phyloP scores from a whole-genome alignment of 2,113 vertebrate genomes.

The Neolamprologus devosi region DNA sequence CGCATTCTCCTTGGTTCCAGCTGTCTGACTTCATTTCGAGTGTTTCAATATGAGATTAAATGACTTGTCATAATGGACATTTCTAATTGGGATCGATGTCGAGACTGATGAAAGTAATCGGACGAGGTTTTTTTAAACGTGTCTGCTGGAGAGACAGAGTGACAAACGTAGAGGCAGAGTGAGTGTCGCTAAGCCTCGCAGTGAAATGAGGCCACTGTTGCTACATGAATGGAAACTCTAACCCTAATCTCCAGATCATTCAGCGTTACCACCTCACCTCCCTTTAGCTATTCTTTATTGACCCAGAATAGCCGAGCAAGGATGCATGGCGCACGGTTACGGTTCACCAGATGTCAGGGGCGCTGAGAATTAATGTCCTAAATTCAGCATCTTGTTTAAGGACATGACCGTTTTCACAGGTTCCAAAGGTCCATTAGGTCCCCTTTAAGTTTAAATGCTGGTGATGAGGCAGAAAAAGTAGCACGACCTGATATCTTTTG shows the following conservation, averaged over 20 bases:
- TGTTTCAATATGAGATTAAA: not conserved
- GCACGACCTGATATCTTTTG: not conserved
- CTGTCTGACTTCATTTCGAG: not conserved
- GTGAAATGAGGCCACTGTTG: slow-evolving; percentile 41
- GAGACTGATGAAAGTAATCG: not conserved
- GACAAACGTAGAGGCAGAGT: not conserved
- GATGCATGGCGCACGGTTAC: not conserved
- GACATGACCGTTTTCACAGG: not conserved
- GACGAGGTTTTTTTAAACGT: not conserved
- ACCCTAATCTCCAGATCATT: slow-evolving; percentile 52
- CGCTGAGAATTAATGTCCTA: not conserved
- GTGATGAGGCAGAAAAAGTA: not conserved
- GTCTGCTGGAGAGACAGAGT: not conserved
- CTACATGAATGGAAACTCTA: slow-evolving; percentile 50
- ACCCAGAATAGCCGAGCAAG: slow-evolving; percentile 19
- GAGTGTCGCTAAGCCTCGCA: not conserved
- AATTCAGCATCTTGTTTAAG: not conserved
- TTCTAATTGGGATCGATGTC: not conserved
- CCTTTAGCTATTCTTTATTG: not conserved
- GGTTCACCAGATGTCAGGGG: not conserved
- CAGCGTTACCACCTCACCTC: slow-evolving; percentile 28
- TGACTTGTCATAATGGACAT: not conserved
- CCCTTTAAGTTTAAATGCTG: not conserved
- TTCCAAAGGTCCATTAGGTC: not conserved
- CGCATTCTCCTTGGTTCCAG: not conserved